Evolutionary conservation across 1,140 invertebrate genomes (phyloP), one percentile per base, ranked within the genome.

Genomic region (Aphelenchoides besseyi): DNA sequence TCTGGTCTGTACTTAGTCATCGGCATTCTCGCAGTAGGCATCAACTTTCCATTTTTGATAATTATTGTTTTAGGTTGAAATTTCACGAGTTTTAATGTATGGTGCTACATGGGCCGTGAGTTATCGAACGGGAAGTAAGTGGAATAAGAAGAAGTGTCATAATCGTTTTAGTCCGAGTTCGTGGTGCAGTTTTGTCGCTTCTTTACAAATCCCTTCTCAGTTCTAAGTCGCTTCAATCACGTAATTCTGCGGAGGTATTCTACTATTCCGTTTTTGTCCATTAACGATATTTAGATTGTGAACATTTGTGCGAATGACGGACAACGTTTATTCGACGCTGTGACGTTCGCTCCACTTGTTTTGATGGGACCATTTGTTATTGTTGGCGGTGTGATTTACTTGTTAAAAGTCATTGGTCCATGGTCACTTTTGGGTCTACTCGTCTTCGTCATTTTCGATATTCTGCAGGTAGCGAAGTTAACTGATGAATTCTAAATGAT

Each of bases 221-320:
- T 69, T 82, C 89, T 1, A 87, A 88, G 72, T 87, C 84, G 70
- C 76, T 90, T 1, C 87, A 87, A 57, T 86, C 87, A 73, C 88
- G 87, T 82, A 87, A 87, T 59, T 85, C 88, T 32, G 89, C 89
- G 69, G 88, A 90, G 85, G 90, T 90, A 29, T 48, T 59, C 26
- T n/a, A 68, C 69, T 0, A 64, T 35, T 28, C 16, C 41, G 5
- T 8, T 3, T 53, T 59, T 61, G 36, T 12, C 41, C 35, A 53
- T 8, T 8, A 12, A 33, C 68, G 72, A 28, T 74, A 85, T 87
- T 70, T 80, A 91, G 90, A 74, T 90, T 18, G 87, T 90, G 30
- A 90, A 90, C 77, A 85, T 91, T 67, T 90, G 90, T 81, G 88
- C 89, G 26, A 90, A 89, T 79, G 90, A 91, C 79, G 88, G 89